phyloP scores from a whole-genome alignment of 92 coral and sea anemone species.

The Diadumene lineata region DNA sequence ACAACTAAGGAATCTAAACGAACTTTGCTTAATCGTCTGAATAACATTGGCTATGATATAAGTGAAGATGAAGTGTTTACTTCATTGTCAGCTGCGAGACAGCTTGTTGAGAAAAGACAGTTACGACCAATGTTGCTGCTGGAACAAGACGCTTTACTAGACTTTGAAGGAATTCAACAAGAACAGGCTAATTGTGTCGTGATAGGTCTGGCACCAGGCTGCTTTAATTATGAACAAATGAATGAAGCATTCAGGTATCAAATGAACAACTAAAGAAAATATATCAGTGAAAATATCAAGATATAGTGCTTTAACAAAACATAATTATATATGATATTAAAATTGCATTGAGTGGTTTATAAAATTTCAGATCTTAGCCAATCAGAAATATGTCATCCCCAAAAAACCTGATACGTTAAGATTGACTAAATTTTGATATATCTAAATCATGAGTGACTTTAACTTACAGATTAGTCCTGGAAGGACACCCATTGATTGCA shows the following conservation, averaged over 20 bases:
- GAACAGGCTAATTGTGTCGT: constrained; percentile 76
- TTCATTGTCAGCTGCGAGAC: constrained; percentile 90
- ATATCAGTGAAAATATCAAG: constrained; percentile 61
- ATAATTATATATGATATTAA: not conserved
- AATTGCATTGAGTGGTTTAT: too few relatives aligned
- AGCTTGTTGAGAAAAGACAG: constrained; percentile 57
- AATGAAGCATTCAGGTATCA: constrained; percentile 90
- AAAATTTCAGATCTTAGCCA: too few relatives aligned
- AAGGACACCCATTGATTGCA: constrained; percentile 88
- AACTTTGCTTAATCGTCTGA: constrained; percentile 66
- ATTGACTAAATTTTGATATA: too few relatives aligned
- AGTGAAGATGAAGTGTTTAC: constrained; percentile 85
- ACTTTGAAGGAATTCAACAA: constrained; percentile 68
- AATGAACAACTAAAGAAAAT: constrained; percentile 78
- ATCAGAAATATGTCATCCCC: too few relatives aligned
- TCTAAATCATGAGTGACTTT: too few relatives aligned
- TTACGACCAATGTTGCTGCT: constrained; percentile 81
- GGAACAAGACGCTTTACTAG: constrained; percentile 75
- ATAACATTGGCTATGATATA: constrained; percentile 75
- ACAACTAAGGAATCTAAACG: constrained; percentile 94
- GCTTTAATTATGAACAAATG: constrained; percentile 75
- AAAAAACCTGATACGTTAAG: too few relatives aligned
- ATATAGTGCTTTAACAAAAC: not conserved
- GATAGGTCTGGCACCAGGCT: constrained; percentile 92
- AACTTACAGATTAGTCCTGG: constrained; percentile 64